Base-by-base conservation (phyloP, 2,888 invertebrate genomes). In the Agrotis segetum region DNA sequence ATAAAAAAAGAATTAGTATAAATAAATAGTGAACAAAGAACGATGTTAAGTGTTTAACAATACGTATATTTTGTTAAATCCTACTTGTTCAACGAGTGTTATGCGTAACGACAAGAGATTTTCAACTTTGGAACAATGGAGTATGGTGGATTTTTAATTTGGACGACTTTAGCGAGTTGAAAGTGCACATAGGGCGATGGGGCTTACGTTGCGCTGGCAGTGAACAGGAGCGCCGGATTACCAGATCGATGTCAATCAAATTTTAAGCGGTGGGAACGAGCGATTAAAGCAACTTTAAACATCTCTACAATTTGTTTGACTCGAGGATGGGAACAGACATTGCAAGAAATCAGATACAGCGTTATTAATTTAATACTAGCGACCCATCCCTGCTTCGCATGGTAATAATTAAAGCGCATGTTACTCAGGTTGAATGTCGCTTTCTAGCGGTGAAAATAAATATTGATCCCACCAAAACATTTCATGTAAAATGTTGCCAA, bases 1-100 rank as follows among this genome's bases (percentile, higher is more conserved):
- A 90, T 89, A 92, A 92, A 93, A 94, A 95, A 93, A 92, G 91
- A 89, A 93, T 94, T 93, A 94, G 88, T 91, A 91, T 87, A 93
- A 95, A 94, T 93, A 94, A 94, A 94, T 91, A 93, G 91, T 88
- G 84, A 69, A 79, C 88, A 86, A 89, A 89, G 85, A 91, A 85
- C 91, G 92, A 93, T 92, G 94, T 93, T 94, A 92, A 95, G 94
- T 94, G 94, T 87, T 88, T 83, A 88, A 91, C 91, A 92, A 90
- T 92, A 92, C 86, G 85, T 82, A 89, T 84, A 88, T 91, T 90
- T 93, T 94, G 91, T 92, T 81, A 85, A 81, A 77, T 77, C 70
- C 69, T 19, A 69, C 60, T 71, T 58, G 67, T 64, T 81, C 72
- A 70, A 70, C 63, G 53, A 74, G 82, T 78, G 85, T 71, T 63